phyloP scores from a whole-genome alignment of 2,797 vertebrate genomes.

The Phataginus tricuspis region DNA sequence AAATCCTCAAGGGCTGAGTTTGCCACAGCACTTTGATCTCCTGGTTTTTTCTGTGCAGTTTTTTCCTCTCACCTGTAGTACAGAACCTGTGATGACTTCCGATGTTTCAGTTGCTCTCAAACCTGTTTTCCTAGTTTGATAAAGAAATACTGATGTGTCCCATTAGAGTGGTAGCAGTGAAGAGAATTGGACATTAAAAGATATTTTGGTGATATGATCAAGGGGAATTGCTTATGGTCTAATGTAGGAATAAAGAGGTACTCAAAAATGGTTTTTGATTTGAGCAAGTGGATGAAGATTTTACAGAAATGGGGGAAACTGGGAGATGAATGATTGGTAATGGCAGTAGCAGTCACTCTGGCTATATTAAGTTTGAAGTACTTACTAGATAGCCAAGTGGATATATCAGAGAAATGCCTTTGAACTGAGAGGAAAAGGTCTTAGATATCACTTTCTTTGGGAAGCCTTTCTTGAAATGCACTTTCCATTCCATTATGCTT shows the following conservation, averaged over 20 bases:
- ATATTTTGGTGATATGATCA: neutral
- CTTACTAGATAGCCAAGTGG: neutral
- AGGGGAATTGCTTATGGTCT: neutral
- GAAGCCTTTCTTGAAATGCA: neutral
- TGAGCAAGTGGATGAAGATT: neutral
- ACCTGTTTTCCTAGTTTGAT: neutral
- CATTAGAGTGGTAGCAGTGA: neutral
- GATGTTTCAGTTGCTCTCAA: slow-evolving; percentile 44
- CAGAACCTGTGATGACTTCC: neutral
- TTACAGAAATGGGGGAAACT: neutral
- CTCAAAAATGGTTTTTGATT: neutral
- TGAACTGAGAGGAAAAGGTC: neutral
- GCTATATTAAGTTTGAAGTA: slow-evolving; percentile 8
- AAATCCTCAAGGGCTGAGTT: slow-evolving; percentile 24
- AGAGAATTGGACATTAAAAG: neutral
- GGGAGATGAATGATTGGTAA: neutral
- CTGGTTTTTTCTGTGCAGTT: neutral
- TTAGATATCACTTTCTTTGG: neutral
- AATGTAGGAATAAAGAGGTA: neutral
- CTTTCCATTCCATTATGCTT: neutral
- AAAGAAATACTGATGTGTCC: neutral
- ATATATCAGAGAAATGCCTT: slow-evolving; percentile 13
- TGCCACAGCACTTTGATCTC: neutral
- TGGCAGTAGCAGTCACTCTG: neutral
- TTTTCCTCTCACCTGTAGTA: slow-evolving; percentile 2